Percentiles rank a stretch among this genome's conserved stretches.
phyloP scores from a whole-genome alignment of 2,888 invertebrate species.

The Cephus spinipes region DNA sequence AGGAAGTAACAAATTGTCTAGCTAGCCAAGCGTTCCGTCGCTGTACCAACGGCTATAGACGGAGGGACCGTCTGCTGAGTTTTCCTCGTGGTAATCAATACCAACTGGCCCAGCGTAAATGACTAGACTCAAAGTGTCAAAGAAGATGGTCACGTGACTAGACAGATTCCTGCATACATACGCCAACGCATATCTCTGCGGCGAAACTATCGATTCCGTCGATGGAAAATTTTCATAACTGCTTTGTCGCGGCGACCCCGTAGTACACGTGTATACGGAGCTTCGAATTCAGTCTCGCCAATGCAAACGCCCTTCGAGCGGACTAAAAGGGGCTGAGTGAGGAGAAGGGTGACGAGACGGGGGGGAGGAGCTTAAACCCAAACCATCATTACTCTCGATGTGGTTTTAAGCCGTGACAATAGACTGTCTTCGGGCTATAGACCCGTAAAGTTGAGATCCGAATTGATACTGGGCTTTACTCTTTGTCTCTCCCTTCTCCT shows the following conservation, averaged over 20 bases:
- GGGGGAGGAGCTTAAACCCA: neutral
- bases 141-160: neutral
- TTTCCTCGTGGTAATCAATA: neutral
- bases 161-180: neutral
- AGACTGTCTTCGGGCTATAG: neutral
- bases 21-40: slow-evolving; percentile 45
- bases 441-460: too few species aligned
- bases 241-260: neutral
- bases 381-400: neutral
- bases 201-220: neutral
- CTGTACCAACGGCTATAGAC: neutral
- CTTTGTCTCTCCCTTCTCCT: too few species aligned
- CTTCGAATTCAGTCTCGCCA: neutral
- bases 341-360: neutral
- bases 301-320: neutral
- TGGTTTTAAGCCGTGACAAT: neutral
- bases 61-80: neutral
- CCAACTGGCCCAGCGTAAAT: neutral
- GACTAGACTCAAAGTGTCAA: neutral
- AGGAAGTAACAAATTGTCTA: slow-evolving; percentile 63
- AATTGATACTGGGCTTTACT: too few species aligned
- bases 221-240: neutral
- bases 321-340: neutral
- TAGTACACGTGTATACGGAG: neutral
- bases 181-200: neutral